Evolutionary conservation across 1,140 invertebrate species (phyloP).

Genomic region (Palaemon carinicauda): DNA sequence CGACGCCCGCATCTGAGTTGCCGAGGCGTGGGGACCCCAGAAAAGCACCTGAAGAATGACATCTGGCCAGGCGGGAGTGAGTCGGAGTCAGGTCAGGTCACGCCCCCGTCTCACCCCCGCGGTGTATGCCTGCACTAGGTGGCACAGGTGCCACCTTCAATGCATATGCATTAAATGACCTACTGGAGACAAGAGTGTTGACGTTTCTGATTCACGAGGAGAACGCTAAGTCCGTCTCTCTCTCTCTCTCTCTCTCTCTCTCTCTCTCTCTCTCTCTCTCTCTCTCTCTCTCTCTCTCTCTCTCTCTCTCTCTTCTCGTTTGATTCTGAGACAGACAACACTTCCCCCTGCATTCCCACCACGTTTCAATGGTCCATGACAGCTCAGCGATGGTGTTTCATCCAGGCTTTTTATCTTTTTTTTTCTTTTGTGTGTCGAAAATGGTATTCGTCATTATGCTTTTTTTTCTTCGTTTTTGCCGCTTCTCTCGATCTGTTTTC

Average conservation of each 20-base stretch:
- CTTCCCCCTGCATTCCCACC: conserved; percentile 6
- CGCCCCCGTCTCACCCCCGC: conserved; percentile 43
- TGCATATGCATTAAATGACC: neutral
- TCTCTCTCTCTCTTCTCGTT: neutral
- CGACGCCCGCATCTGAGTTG: neutral
- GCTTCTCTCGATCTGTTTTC: neutral
- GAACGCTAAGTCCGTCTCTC: too few relatives aligned
- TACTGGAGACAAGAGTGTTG: conserved; percentile 15
- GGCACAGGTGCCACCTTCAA: neutral
- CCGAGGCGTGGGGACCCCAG: neutral
- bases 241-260: too few relatives aligned
- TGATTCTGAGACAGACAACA: neutral
- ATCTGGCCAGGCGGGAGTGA: conserved; percentile 17
- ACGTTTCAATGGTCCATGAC: neutral
- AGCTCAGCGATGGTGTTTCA: neutral
- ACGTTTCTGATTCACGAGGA: neutral
- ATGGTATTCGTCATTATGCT: too few relatives aligned
- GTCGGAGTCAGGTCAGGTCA: conserved; percentile 34
- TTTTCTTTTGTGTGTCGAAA: neutral
- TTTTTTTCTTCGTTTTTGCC: neutral
- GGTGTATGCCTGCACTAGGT: neutral
- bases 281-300: too few relatives aligned
- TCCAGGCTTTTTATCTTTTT: neutral
- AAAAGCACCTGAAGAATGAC: neutral
- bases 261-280: too few relatives aligned